Evolutionary conservation across 1,140 invertebrate genomes (phyloP).

Genomic region (Dolichoris vasculosae): DNA sequence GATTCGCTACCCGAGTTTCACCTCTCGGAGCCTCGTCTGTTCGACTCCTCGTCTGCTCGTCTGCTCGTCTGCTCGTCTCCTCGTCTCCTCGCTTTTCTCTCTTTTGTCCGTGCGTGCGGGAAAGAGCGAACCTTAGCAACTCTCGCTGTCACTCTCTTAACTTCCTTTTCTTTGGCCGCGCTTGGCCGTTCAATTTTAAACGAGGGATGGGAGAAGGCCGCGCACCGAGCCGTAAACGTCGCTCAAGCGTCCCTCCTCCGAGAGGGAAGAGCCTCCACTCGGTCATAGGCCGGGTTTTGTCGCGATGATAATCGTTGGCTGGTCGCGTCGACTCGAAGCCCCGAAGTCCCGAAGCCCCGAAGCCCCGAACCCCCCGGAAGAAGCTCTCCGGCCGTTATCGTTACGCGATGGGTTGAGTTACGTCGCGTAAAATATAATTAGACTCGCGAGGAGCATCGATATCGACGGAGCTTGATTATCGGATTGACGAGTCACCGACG

Average conservation of each 20-base stretch:
- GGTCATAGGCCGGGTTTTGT: not conserved
- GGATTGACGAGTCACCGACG: not conserved
- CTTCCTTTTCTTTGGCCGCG: no score
- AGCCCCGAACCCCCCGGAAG: not conserved
- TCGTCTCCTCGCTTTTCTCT: not conserved
- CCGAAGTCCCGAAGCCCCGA: not conserved
- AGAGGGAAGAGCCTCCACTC: no score
- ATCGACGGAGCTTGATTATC: not conserved
- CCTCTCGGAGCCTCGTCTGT: no score
- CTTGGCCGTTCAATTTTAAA: not conserved
- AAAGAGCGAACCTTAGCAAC: not conserved
- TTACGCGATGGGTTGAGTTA: not conserved
- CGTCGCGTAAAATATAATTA: not conserved
- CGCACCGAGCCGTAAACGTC: slow-evolving; percentile 9
- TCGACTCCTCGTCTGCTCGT: no score
- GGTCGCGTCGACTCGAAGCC: not conserved
- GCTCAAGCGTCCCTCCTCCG: not conserved
- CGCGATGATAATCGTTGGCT: slow-evolving; percentile 20
- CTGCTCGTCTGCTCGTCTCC: not conserved
- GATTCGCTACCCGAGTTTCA: no score
- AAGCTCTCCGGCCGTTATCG: not conserved
- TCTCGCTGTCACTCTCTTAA: not conserved
- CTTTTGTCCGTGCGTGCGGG: not conserved
- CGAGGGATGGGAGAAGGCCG: not conserved
- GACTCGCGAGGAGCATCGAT: not conserved